Base-by-base conservation (phyloP, 2,797 vertebrate species). In the Eupleurogrammus muticus region DNA sequence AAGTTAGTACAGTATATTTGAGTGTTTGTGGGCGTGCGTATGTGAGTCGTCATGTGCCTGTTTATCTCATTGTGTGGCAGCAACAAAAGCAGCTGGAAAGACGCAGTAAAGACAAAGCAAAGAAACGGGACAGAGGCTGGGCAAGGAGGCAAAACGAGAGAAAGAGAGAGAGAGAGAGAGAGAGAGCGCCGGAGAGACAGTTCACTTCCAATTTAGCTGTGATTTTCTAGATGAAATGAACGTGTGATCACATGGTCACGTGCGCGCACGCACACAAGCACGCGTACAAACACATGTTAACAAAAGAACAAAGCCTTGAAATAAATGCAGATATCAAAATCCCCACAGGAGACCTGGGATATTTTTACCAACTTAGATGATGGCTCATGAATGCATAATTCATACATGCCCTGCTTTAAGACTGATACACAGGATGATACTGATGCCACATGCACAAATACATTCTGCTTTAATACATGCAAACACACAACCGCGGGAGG, bases 351-450 rank as follows among this genome's bases (percentile, higher is more conserved):
- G 87, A 82, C 75, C 63, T 64, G 63, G 66, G 86, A 90, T 94
- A 94, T 92, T 92, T 94, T 89, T 92, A 92, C 67, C 81, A 80
- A 21, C 80, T 83, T 82, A 79, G 85, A 86, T 89, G 87, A 89
- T 84, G 88, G 85, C 86, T 90, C 76, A 90, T 93, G 83, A 88
- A 90, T 93, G 82, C 85, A 92, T 94, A 91, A 93, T 93, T 90
- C 85, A 91, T 80, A 89, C 83, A 84, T 82, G 87, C 72, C 87
- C 90, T 87, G 87, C 82, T 92, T 92, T 85, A 87, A 83, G 80
- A 82, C 82, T 83, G 81, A 81, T 63, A 71, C 81, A 76, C 74
- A 75, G 28, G 74, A 76, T 71, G 80, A 69, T 87, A 86, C 74
- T 71, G 80, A 69, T 87, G 85, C 75, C 57, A 68, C 69, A 79